These are phyloP conservation scores for Pseudois nayaur DNA, from an alignment of 2,113 vertebrate species.

Conservation along the genomic window DNA sequence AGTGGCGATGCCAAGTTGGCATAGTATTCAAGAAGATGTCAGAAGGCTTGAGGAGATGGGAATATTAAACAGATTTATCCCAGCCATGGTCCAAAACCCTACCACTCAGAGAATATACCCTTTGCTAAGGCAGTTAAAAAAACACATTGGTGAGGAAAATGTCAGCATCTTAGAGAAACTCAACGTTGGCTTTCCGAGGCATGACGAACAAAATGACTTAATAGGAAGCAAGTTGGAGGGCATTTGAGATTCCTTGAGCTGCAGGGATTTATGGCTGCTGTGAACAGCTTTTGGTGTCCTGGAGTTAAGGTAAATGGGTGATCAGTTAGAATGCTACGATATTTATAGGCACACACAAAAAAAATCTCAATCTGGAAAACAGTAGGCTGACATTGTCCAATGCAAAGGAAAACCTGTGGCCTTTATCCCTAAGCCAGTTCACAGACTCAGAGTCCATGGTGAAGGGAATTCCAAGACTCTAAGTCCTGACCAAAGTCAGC, in stretches of 20 bases:
- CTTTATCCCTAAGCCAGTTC: background rate
- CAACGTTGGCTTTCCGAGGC: background rate
- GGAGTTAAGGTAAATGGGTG: background rate
- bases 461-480: background rate
- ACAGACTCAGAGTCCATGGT: background rate
- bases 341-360: background rate
- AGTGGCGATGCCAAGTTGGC: background rate
- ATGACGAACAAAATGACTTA: background rate
- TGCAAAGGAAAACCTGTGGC: background rate
- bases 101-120: background rate
- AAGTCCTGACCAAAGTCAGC: background rate
- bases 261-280: background rate
- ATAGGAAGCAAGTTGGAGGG: background rate
- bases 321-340: background rate
- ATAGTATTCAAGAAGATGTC: background rate
- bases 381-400: background rate
- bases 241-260: background rate
- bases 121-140: background rate
- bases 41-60: background rate
- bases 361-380: background rate
- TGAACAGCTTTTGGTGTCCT: background rate
- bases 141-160: background rate
- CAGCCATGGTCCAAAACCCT: background rate
- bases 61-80: background rate
- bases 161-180: background rate